Evolutionary conservation across 2,888 invertebrate genomes (phyloP).

Genomic region (Ctena decussata): DNA sequence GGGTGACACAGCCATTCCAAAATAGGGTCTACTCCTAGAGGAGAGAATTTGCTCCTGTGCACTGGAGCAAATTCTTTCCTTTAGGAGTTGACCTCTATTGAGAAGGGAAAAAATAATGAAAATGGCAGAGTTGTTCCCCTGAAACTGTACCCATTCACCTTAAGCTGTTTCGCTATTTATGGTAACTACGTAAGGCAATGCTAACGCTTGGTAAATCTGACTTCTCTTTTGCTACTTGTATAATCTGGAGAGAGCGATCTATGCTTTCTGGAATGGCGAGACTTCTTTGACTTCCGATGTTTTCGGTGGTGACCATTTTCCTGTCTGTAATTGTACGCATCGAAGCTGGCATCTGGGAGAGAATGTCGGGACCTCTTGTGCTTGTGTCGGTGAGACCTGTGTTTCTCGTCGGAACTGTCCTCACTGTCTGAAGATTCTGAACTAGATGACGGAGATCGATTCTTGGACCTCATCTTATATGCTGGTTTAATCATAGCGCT

Average conservation of each 20-base stretch:
- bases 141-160: too few species aligned
- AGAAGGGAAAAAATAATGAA: too few species aligned
- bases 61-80: too few species aligned
- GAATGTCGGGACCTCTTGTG: constrained; percentile 40
- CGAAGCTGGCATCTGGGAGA: constrained; percentile 28
- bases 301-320: constrained; percentile 39
- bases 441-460: constrained; percentile 36
- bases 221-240: constrained; percentile 1
- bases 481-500: constrained; percentile 39
- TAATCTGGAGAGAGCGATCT: constrained; percentile 43
- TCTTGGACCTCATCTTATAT: constrained; percentile 27
- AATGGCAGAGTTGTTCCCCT: too few species aligned
- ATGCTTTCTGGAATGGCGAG: constrained; percentile 40
- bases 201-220: neutral
- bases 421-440: constrained; percentile 30
- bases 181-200: too few species aligned
- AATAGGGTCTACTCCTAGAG: too few species aligned
- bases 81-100: too few species aligned
- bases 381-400: neutral
- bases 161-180: too few species aligned
- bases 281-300: constrained; percentile 36
- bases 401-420: neutral
- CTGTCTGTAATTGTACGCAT: constrained; percentile 21
- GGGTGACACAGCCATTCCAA: too few species aligned
- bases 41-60: too few species aligned